These are phyloP conservation scores for Aix galericulata DNA, from an alignment of 2,113 vertebrate species.

Conservation along the genomic window DNA sequence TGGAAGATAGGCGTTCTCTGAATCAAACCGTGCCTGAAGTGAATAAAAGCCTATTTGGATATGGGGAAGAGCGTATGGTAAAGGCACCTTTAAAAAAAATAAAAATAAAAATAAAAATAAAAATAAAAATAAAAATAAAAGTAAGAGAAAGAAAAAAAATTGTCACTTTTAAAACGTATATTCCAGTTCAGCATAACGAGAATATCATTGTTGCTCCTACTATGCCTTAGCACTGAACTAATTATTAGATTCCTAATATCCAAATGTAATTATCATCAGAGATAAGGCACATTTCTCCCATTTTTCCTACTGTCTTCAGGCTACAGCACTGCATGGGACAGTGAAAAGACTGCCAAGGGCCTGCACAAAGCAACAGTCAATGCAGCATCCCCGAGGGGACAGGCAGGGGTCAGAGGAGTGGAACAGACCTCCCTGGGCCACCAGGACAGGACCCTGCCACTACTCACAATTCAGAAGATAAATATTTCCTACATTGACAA, in stretches of 20 bases:
- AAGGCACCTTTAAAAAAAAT: background rate
- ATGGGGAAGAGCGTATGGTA: background rate
- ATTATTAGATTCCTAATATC: background rate
- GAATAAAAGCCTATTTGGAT: background rate
- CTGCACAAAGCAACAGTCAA: background rate
- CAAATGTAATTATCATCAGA: background rate
- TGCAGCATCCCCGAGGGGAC: background rate
- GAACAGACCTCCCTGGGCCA: background rate
- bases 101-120: rapidly evolving
- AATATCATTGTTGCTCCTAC: background rate
- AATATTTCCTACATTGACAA: background rate
- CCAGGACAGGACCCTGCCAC: background rate
- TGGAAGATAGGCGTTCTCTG: background rate
- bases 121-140: no score
- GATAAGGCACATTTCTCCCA: background rate
- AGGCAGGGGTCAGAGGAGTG: background rate
- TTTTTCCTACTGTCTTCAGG: background rate
- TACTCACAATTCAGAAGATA: background rate
- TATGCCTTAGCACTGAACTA: background rate
- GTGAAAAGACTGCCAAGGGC: background rate
- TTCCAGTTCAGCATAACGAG: background rate
- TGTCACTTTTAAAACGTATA: background rate
- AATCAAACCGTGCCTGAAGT: background rate
- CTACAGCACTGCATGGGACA: background rate
- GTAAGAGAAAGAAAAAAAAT: no score